Conservation (phyloP, 2,888 invertebrate species). For the Drosophila barbarae region DNA sequence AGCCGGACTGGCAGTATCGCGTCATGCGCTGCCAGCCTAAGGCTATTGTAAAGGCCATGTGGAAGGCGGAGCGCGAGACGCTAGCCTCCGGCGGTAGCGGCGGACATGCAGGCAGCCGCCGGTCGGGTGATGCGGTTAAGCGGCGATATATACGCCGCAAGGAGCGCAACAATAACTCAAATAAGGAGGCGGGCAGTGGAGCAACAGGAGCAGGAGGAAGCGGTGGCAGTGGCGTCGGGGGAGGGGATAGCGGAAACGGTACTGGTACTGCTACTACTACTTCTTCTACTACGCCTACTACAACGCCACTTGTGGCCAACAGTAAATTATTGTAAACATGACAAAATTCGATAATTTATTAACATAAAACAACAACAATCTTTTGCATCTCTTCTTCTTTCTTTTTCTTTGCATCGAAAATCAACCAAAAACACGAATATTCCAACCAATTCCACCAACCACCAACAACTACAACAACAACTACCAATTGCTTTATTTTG, state of each 20-base stretch:
- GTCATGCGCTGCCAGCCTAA: constrained; percentile 79
- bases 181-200: constrained; percentile 49
- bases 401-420: constrained; percentile 55
- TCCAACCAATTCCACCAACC: constrained; percentile 19
- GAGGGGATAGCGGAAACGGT: constrained; percentile 76
- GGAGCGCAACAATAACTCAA: constrained; percentile 61
- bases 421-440: constrained; percentile 26
- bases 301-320: constrained; percentile 80
- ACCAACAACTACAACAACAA: constrained; percentile 32
- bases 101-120: constrained; percentile 50
- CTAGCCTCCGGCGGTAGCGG: constrained; percentile 55
- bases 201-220: constrained; percentile 29
- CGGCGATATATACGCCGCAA: constrained; percentile 77
- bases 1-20: constrained; percentile 88
- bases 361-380: constrained; percentile 80
- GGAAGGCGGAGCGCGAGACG: constrained; percentile 78
- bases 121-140: constrained; percentile 61
- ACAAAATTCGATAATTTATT: constrained; percentile 80
- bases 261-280: constrained; percentile 76
- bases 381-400: constrained; percentile 77
- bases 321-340: constrained; percentile 81
- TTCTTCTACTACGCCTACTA: constrained; percentile 75
- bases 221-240: constrained; percentile 46
- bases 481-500: constrained; percentile 50
- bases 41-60: constrained; percentile 77